Evolutionary conservation across 1,140 invertebrate species (phyloP).

Genomic region (Saccostrea cuccullata): DNA sequence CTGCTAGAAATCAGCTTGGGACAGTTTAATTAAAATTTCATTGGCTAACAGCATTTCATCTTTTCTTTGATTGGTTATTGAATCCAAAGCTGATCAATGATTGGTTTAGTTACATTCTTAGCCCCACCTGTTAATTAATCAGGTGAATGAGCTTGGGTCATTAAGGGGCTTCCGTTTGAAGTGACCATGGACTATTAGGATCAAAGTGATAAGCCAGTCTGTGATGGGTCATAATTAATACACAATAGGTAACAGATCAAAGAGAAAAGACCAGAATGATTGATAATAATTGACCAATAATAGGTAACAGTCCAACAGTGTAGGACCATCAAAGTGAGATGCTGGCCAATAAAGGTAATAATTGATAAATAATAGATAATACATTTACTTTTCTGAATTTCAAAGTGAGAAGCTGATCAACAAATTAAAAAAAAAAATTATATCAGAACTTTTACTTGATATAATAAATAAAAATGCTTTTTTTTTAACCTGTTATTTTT

Average conservation of each 20-base stretch:
- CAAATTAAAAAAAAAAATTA: background rate
- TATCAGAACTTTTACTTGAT: no score
- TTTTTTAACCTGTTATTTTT: no score
- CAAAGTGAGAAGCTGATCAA: background rate
- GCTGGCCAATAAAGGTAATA: background rate
- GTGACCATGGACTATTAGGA: background rate
- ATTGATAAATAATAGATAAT: background rate
- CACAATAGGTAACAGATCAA: slow-evolving; percentile 9
- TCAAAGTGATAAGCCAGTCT: slow-evolving; percentile 3
- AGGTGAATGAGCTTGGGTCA: background rate
- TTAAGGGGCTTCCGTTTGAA: background rate
- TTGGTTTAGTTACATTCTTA: background rate
- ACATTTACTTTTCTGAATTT: background rate
- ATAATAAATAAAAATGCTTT: no score
- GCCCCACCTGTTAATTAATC: background rate
- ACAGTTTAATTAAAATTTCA: background rate
- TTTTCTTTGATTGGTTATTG: background rate
- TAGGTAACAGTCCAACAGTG: background rate
- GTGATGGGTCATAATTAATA: slow-evolving; percentile 22
- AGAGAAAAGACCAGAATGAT: background rate
- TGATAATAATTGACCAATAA: background rate
- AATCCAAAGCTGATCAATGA: background rate
- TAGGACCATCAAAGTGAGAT: background rate
- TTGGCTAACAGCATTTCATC: background rate
- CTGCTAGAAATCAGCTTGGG: background rate